phyloP scores from a whole-genome alignment of 1,140 invertebrate genomes.

The Augochlora pura region DNA sequence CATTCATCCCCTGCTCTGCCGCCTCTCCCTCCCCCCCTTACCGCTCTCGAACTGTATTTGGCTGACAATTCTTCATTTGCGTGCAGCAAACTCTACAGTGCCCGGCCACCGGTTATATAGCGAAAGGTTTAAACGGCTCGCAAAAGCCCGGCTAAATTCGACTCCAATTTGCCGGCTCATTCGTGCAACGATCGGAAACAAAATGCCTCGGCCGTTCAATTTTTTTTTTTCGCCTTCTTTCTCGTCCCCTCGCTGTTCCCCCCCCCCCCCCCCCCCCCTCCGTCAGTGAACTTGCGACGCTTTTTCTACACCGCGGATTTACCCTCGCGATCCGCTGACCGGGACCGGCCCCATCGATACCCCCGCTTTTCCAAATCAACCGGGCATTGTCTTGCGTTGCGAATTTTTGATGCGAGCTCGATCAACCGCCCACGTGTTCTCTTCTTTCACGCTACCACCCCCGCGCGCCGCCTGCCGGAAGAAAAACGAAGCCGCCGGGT shows the following conservation, averaged over 20 bases:
- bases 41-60: conserved; percentile 71
- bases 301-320: not conserved
- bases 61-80: conserved; percentile 81
- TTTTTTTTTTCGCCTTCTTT: not conserved
- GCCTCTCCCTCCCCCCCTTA: no score
- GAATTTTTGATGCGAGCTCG: conserved; percentile 36
- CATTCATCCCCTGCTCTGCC: conserved; percentile 74
- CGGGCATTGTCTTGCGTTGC: conserved; percentile 36
- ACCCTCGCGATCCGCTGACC: conserved; percentile 38
- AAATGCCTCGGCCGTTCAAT: conserved; percentile 32
- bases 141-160: conserved; percentile 52
- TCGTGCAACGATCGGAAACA: conserved; percentile 52
- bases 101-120: conserved; percentile 61
- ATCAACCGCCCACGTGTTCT: no score
- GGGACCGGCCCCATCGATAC: conserved; percentile 37
- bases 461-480: no score
- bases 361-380: conserved; percentile 40
- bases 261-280: no score
- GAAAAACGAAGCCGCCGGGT: no score
- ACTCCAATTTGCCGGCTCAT: conserved; percentile 48
- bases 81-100: conserved; percentile 73
- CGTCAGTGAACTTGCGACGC: no score
- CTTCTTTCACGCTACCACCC: no score
- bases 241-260: not conserved
- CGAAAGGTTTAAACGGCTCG: conserved; percentile 68